Base-by-base conservation (phyloP, 2,797 vertebrate species). In the Pangasius larnaudii region DNA sequence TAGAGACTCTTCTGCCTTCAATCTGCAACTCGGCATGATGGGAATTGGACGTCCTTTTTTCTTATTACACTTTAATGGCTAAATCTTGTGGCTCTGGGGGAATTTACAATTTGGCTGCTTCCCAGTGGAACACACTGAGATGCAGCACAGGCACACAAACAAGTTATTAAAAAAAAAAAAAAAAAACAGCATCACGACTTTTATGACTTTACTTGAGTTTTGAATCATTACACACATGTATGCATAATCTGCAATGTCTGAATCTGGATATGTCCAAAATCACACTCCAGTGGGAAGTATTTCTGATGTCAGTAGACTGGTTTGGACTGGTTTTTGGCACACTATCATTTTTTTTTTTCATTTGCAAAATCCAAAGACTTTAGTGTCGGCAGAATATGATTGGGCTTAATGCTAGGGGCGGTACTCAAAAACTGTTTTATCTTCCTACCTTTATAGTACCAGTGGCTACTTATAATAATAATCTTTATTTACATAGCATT, bases 21-120 rank as follows among this genome's bases (percentile, higher is more conserved):
- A 83, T 85, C 88, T 85, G 79, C 87, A 71, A 74, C 80, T 82
- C 79, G 65, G 78, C 80, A 59, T 88, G 88, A 87, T 86, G 61
- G 80, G 74, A 90, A 56, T 85, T 75, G 49, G 75, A 89, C 80
- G 58, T 71, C 63, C 16, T 51, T 86, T 51, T 84, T 86, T 80
- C 51, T 74, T 85, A 77, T 84, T 86, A 84, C 33, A 72, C 65
- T 51, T 88, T 86, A 85, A 88, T 83, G 69, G 84, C 58, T 89
- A 61, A 85, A 85, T 69, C 84, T 46, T 81, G 84, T 82, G 53
- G n/a, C 65, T 86, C 77, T 33, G 71, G n/a, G 84, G 65, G 42
- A 88, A 85, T 85, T 88, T 79, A 85, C 63, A 33, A 85, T 79
- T 80, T 80, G 14, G 18, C 65, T 58, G 46, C 30, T 49, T 74